phyloP scores from a whole-genome alignment of 1,140 invertebrate genomes.

The Tribolium castaneum region DNA sequence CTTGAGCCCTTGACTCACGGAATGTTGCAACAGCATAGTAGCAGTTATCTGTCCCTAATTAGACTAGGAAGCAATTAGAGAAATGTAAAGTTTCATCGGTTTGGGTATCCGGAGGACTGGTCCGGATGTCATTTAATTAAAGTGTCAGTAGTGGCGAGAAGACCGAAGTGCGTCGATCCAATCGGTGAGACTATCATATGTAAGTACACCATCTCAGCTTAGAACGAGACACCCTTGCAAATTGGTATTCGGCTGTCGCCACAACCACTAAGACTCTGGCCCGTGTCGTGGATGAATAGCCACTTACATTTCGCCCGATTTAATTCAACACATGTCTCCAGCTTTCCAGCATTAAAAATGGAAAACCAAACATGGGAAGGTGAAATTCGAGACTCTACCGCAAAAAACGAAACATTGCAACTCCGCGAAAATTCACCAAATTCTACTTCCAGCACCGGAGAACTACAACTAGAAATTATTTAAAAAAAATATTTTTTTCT shows the following conservation, averaged over 20 bases:
- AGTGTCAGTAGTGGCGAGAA: conserved; percentile 38
- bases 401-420: no score
- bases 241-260: conserved; percentile 15
- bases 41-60: conserved; percentile 34
- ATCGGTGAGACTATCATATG: conserved; percentile 16
- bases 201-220: conserved; percentile 17
- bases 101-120: conserved; percentile 17
- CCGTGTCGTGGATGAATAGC: conserved; percentile 16
- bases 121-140: conserved; percentile 41
- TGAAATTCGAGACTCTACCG: no score
- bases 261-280: conserved; percentile 28
- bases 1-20: conserved; percentile 22
- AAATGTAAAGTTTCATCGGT: conserved; percentile 38
- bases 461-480: no score
- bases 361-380: conserved; percentile 8
- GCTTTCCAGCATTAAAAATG: conserved; percentile 25
- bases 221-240: conserved; percentile 14
- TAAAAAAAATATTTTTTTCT: no score
- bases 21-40: conserved; percentile 26
- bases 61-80: conserved; percentile 42
- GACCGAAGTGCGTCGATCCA: conserved; percentile 37
- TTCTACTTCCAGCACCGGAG: no score
- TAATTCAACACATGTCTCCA: conserved; percentile 24
- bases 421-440: no score
- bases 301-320: conserved; percentile 30